phyloP scores from a whole-genome alignment of 2,888 invertebrate species.

The Orgyia antiqua region DNA sequence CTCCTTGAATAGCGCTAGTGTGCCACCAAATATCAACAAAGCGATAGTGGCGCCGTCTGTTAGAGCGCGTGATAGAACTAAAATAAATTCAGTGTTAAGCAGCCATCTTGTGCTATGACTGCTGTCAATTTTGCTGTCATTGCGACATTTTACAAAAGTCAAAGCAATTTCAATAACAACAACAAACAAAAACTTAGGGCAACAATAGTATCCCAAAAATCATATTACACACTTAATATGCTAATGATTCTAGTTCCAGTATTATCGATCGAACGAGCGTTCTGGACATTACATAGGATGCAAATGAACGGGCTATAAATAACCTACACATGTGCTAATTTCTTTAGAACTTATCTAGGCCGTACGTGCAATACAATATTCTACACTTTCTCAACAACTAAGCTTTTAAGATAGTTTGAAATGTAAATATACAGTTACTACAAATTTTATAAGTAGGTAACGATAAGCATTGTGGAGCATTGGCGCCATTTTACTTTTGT shows the following conservation, averaged over 20 bases:
- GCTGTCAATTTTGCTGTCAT: conserved; percentile 70
- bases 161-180: conserved; percentile 58
- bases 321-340: conserved; percentile 60
- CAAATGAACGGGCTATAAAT: conserved; percentile 57
- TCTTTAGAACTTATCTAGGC: conserved; percentile 14
- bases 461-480: conserved; percentile 39
- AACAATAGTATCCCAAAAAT: conserved; percentile 1
- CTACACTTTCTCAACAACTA: conserved; percentile 1
- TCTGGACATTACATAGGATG: conserved; percentile 29
- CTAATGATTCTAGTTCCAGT: conserved; percentile 8
- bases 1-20: no score
- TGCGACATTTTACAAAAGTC: conserved; percentile 63
- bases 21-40: conserved; percentile 45
- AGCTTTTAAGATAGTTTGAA: no score
- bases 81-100: conserved; percentile 23
- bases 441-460: conserved; percentile 8
- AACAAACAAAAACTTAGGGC: conserved; percentile 48
- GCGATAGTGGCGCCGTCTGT: conserved; percentile 47
- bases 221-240: conserved; percentile 7
- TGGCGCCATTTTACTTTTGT: conserved; percentile 76
- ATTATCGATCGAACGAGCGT: conserved; percentile 41
- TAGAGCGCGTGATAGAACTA: conserved; percentile 53
- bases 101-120: conserved; percentile 61
- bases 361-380: conserved; percentile 20
- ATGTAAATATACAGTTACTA: no score